Conservation (phyloP, 2,797 vertebrate species). For the Babyrousa celebensis region DNA sequence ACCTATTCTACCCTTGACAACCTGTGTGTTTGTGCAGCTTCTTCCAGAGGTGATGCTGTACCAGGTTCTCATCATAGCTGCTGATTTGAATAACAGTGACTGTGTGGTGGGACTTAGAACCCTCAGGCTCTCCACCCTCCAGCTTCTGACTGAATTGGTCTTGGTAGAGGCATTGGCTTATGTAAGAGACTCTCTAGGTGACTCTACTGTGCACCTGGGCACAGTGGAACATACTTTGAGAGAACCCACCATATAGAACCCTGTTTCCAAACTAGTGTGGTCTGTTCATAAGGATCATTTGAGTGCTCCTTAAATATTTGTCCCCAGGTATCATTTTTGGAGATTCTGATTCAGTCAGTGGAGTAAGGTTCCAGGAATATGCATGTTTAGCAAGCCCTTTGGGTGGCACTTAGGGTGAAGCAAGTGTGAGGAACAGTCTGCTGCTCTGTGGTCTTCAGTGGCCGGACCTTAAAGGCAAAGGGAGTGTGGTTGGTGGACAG, state of each 20-base stretch:
- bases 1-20: not conserved
- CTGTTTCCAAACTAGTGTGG: not conserved
- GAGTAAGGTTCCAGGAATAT: not conserved
- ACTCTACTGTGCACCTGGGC: not conserved
- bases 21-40: not conserved
- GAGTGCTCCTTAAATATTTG: not conserved
- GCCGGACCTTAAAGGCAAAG: not conserved
- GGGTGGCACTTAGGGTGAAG: not conserved
- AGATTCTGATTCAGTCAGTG: not conserved
- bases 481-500: not conserved
- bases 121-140: not conserved
- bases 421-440: not conserved
- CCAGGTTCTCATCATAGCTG: not conserved
- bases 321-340: not conserved
- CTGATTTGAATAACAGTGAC: not conserved
- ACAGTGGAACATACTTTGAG: not conserved
- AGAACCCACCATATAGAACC: not conserved
- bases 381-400: not conserved
- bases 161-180: not conserved
- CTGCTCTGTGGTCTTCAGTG: not conserved
- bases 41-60: not conserved
- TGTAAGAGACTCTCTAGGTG: not conserved
- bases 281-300: not conserved
- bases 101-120: not conserved
- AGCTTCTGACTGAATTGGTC: not conserved